phyloP scores from a whole-genome alignment of 2,113 vertebrate genomes.

The Zosterops hypoxanthus region DNA sequence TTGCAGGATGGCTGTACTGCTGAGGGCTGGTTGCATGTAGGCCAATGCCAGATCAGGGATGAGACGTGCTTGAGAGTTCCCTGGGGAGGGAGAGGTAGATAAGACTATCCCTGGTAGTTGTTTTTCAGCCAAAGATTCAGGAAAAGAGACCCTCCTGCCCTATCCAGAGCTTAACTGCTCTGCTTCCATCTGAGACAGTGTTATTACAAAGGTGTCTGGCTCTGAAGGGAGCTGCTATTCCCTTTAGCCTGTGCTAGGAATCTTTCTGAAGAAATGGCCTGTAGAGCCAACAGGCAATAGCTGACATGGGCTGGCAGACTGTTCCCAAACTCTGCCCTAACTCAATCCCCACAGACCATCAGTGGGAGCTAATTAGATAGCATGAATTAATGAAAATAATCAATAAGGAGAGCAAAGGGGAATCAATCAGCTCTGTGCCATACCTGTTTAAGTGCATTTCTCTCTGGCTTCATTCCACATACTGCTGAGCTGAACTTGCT shows the following conservation, averaged over 20 bases:
- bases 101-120: not conserved
- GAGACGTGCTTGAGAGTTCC: not conserved
- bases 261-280: not conserved
- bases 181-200: not conserved
- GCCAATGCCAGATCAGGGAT: not conserved
- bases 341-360: not conserved
- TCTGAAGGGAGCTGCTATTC: not conserved
- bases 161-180: not conserved
- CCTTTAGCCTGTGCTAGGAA: not conserved
- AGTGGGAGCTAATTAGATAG: not conserved
- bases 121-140: not conserved
- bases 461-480: not conserved
- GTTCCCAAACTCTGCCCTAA: not conserved
- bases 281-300: accelerated
- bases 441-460: not conserved
- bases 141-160: not conserved
- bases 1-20: not conserved
- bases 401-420: not conserved
- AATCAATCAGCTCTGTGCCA: not conserved
- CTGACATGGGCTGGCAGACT: not conserved
- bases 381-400: not conserved
- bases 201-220: not conserved
- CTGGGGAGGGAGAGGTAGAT: not conserved
- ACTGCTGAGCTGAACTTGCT: not conserved
- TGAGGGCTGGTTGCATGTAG: accelerated